A percentile compares a stretch with the other conserved stretches of the same genome.
phyloP scores from a whole-genome alignment of 2,113 vertebrate species.

The Vireo altiloquus region DNA sequence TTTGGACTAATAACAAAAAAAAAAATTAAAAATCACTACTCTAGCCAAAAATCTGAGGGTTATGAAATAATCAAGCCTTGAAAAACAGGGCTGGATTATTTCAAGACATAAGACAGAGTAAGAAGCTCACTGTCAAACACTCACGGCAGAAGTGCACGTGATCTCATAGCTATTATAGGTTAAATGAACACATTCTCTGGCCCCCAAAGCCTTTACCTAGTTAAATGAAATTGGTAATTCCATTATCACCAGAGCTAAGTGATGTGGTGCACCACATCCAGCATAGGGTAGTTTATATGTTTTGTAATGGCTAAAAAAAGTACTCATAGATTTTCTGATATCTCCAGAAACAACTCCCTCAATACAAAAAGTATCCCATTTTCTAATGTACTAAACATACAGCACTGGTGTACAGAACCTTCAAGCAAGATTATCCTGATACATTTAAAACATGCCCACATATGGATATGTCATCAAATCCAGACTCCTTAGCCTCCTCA shows the following conservation, averaged over 20 bases:
- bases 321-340: background rate
- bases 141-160: rapidly evolving
- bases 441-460: background rate
- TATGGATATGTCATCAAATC: background rate
- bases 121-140: background rate
- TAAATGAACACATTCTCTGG: background rate
- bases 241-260: background rate
- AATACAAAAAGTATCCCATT: background rate
- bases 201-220: background rate
- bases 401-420: background rate
- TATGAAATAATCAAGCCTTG: background rate
- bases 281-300: background rate
- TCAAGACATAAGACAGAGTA: background rate
- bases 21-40: background rate
- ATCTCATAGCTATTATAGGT: background rate
- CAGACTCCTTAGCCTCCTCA: slow-evolving; percentile 30
- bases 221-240: background rate
- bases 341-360: background rate
- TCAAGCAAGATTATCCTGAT: background rate
- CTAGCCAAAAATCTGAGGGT: background rate
- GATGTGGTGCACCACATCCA: background rate
- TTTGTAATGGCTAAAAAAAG: background rate
- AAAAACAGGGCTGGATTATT: background rate
- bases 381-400: background rate
- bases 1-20: background rate